Evolutionary conservation across 2,888 invertebrate species (phyloP), one percentile per base, ranked within the genome.

Genomic region (Altica lythri): DNA sequence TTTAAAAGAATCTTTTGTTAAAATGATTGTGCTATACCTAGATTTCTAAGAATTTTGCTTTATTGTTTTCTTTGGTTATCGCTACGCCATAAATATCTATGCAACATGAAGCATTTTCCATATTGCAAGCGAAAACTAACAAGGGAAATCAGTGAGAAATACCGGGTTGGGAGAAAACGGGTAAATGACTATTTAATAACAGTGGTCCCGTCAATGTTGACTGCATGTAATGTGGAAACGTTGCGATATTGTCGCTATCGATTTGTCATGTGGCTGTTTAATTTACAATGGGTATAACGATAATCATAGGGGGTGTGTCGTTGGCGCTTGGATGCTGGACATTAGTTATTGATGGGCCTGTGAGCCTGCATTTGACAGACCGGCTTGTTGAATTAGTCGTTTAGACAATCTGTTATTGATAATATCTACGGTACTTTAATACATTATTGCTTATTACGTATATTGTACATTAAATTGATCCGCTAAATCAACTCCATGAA

Each of bases 221-320:
- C 34, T 37, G 35, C 37, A 51, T 19, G 34, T 50, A 25, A 51
- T 19, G 34, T 50, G 50, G 43, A 50, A 43, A 45, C 44, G 25
- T 37, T 16, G 32, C 19, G 27, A 38, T 45, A 40, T 52, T 22
- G 47, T 47, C 27, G 34, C 37, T 40, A 59, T 59, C 46, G 53
- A 53, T 58, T 52, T 44, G 55, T 58, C 54, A 49, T 50, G 49
- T 55, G 44, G 52, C 52, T 59, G 52, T 45, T 55, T 54, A 56
- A 54, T 56, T 54, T 46, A 52, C 48, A 45, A 59, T 52, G 48
- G 51, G 30, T 40, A 45, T 50, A 53, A 46, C 40, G 46, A 40
- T 50, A 45, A 55, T 55, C 32, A 55, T 50, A 25, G 55, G 55
- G 44, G 50, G 38, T 42, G 45, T 37, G 14, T 42, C 12, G 43